Conservation (phyloP, 2,888 invertebrate genomes). For the Lymantria dispar region DNA sequence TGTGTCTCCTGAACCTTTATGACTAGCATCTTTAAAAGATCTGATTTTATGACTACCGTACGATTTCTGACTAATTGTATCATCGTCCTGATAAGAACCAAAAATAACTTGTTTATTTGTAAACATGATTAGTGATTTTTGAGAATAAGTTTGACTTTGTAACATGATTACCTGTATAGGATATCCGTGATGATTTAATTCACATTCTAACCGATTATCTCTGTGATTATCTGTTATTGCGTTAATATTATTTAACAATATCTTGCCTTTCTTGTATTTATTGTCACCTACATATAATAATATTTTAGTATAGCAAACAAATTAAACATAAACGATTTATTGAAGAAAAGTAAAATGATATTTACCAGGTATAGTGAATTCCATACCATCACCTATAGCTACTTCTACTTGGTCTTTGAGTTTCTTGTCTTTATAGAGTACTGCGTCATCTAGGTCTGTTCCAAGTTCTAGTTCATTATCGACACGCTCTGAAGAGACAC, state of each 20-base stretch:
- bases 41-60: constrained; percentile 96
- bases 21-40: constrained; percentile 94
- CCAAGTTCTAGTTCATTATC: constrained; percentile 85
- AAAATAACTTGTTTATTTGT: not conserved
- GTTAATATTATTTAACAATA: constrained; percentile 91
- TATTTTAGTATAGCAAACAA: not conserved
- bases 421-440: constrained; percentile 93
- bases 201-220: constrained; percentile 89
- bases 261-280: constrained; percentile 91
- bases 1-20: constrained; percentile 93
- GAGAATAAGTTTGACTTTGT: not conserved
- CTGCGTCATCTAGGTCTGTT: constrained; percentile 89
- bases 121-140: not conserved
- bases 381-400: constrained; percentile 96
- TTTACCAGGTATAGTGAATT: constrained; percentile 94
- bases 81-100: constrained; percentile 82
- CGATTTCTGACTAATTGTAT: constrained; percentile 93
- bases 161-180: constrained; percentile 76
- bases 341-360: not conserved
- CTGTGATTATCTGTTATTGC: constrained; percentile 89
- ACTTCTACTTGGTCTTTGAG: constrained; percentile 95
- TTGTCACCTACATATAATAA: constrained; percentile 84
- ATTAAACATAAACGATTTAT: not conserved
- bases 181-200: constrained; percentile 87
- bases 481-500: constrained; percentile 86